Evolutionary conservation across 2,113 vertebrate species (phyloP), one percentile per base, ranked within the genome.

Genomic region (Cochlearius cochlearius): DNA sequence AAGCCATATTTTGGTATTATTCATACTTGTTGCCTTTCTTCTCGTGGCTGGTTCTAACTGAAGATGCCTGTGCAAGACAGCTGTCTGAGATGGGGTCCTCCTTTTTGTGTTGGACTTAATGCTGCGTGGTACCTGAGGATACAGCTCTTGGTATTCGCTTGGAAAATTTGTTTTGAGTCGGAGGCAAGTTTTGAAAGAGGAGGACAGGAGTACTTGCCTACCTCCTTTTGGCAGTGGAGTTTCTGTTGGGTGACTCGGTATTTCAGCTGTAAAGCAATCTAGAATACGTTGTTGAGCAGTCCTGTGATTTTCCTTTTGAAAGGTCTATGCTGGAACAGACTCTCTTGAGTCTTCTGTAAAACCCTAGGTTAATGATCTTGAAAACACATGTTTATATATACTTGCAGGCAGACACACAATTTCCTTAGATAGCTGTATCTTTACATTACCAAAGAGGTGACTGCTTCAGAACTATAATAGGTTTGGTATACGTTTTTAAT

Each of bases 381-480:
- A 87, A 88, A 88, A 23, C 45, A 29, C 0, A 0, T 64, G 18
- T 73, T 41, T 58, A 8, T 55, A 11, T 76, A 32, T 39, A 32
- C 11, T 12, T 1, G 7, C 41, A 19, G 0, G 22, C 34, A 23
- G 7, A 41, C 17, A 58, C 7, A 6, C 22, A 2, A 2, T 53
- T 92, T 90, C 45, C 27, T 6, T 69, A 53, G 34, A 47, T 41
- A n/a, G 14, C 41, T 1, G 0, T 68, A 34, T 50, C 25, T 89
- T 71, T 63, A 38, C 2, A 0, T 84, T 63, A 10, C 13, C 2
- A 2, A 34, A 78, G 15, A 76, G 7, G 12, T 45, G 20, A 25
- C 27, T 72, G 26, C 43, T 89, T 72, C 45, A 50, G 63, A 66
- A 55, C 12, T 76, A n/a, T 20, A 45, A 25, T 13, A 80, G 16